Percentiles rank a stretch among this genome's conserved stretches.
Conservation (phyloP, 2,797 vertebrate genomes). For the Clarias fuscus region DNA sequence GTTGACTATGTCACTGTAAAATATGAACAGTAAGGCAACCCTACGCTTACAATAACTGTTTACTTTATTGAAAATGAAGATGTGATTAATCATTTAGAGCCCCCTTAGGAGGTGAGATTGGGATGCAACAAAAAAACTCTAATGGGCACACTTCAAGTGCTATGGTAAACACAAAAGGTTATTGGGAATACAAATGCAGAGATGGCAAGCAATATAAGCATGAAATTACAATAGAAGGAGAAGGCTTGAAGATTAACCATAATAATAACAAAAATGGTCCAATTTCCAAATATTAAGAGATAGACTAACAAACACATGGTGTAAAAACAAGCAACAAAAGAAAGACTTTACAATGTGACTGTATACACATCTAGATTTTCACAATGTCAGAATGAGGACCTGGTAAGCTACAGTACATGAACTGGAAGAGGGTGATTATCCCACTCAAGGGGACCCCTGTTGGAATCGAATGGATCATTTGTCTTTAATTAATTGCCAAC, state of each 20-base stretch:
- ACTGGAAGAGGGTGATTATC: neutral
- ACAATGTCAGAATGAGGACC: neutral
- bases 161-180: neutral
- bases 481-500: neutral
- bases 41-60: neutral
- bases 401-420: neutral
- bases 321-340: neutral
- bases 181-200: neutral
- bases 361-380: too few species aligned
- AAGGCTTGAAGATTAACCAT: neutral
- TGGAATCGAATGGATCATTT: neutral
- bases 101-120: neutral
- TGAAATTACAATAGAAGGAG: neutral
- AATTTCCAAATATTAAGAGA: neutral
- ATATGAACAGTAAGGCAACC: neutral
- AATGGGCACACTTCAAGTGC: neutral
- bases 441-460: neutral
- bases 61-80: too few species aligned
- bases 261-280: neutral
- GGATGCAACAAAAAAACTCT: neutral
- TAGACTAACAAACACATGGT: neutral
- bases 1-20: neutral
- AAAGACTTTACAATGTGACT: neutral
- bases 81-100: neutral
- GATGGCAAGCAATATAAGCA: neutral